phyloP scores from a whole-genome alignment of 1,140 invertebrate species.

The Macrobrachium nipponense region DNA sequence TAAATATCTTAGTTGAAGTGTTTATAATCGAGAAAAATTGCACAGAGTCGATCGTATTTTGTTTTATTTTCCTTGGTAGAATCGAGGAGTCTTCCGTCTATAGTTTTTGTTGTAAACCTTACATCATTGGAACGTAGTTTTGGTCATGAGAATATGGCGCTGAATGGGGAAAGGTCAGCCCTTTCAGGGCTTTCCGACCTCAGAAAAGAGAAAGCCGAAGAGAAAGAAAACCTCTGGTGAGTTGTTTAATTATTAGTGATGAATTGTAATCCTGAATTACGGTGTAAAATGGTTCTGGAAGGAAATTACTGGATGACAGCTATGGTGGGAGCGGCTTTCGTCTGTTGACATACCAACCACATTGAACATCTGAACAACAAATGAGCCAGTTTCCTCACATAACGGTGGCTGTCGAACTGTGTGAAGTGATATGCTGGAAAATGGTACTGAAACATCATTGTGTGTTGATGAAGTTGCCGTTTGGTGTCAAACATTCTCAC shows the following conservation, averaged over 20 bases:
- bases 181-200: constrained; percentile 64
- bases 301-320: not conserved
- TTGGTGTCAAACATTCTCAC: too few species aligned
- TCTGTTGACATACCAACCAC: constrained; percentile 34
- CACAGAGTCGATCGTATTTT: not conserved
- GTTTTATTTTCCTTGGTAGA: not conserved
- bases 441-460: too few species aligned
- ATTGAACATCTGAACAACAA: constrained; percentile 24
- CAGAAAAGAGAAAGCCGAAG: constrained; percentile 67
- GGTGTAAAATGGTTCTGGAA: not conserved
- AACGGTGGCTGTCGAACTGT: not conserved
- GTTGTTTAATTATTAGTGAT: constrained; percentile 30
- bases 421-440: not conserved
- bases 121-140: constrained; percentile 58
- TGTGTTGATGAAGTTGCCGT: too few species aligned
- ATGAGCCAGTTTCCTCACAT: not conserved
- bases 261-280: not conserved
- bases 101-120: constrained; percentile 30
- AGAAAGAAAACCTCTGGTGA: constrained; percentile 70
- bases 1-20: not conserved
- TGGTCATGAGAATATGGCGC: constrained; percentile 64
- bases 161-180: constrained; percentile 62
- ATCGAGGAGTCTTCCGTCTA: constrained; percentile 18
- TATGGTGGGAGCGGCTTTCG: constrained; percentile 29
- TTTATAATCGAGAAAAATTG: not conserved